Base-by-base conservation (phyloP, 2,797 vertebrate species). In the Eupleurogrammus muticus region DNA sequence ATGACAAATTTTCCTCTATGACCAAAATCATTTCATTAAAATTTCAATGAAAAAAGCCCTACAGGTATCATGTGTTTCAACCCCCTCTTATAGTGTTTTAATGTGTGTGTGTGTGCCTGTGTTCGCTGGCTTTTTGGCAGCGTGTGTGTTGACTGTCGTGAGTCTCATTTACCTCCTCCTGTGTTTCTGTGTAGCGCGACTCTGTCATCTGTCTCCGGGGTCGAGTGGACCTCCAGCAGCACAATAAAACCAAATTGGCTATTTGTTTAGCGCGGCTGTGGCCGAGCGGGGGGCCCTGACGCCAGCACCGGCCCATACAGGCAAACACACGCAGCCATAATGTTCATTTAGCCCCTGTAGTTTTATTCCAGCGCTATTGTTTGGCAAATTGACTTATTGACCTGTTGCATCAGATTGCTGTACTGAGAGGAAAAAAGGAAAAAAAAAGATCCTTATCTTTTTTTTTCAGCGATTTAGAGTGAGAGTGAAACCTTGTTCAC, bases 241-340 rank as follows among this genome's bases (percentile, higher is more conserved):
- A 85, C 86, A 89, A 88, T 89, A 77, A 85, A 84, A 82, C 55
- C 76, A 70, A 79, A 79, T 67, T 74, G 76, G 70, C 66, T 83
- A 75, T 85, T 88, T 89, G 80, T 83, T 87, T 80, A 79, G 44
- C 70, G 70, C 14, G 53, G 50, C 63, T 69, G 13, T 54, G 62
- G 34, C 73, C 53, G 60, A 51, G 63, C 75, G 28, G 68, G 56
- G 64, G 69, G 59, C 67, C 36, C 16, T 3, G 62, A 46, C 60
- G 55, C 66, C 77, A 55, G 40, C 67, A 58, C 23, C 51, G 60
- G 66, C 73, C 65, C 56, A 68, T 34, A 55, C 68, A 68, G 75
- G 68, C 58, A 46, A 49, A 61, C 62, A 32, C 57, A 13, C 14
- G 21, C 60, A 14, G 49, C 62, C 66, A 74, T 60, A 1, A 40